Evolutionary conservation across 2,113 vertebrate genomes (phyloP).

Genomic region (Emydura subglobosa): DNA sequence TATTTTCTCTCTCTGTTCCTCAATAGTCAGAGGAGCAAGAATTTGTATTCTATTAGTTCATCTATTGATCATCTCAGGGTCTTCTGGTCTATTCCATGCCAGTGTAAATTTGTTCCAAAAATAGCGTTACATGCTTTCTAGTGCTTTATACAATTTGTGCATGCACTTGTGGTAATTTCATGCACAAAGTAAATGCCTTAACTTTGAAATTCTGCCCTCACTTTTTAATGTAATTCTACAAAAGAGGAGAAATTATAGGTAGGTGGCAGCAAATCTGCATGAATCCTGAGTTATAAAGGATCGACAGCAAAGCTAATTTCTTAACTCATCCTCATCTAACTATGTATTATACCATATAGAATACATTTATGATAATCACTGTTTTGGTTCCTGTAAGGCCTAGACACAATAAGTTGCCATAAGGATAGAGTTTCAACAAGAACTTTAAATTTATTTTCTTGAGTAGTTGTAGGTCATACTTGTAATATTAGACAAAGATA

Average conservation of each 20-base stretch:
- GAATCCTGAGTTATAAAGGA: neutral
- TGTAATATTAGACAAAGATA: neutral
- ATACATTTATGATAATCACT: neutral
- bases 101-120: neutral
- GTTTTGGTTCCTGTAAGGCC: neutral
- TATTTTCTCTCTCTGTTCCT: neutral
- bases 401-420: neutral
- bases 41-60: neutral
- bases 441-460: neutral
- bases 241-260: neutral
- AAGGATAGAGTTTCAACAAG: neutral
- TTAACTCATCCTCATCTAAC: fast-evolving
- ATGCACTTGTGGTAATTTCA: neutral
- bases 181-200: neutral
- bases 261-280: constrained; percentile 66
- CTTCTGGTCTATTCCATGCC: neutral
- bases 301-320: neutral
- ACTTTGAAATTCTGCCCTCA: neutral
- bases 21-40: neutral
- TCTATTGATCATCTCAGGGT: fast-evolving
- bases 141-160: neutral
- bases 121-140: neutral
- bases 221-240: neutral
- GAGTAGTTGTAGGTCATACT: neutral
- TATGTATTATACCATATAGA: neutral